phyloP scores from a whole-genome alignment of 2,113 vertebrate genomes.

The Elaphurus davidianus region DNA sequence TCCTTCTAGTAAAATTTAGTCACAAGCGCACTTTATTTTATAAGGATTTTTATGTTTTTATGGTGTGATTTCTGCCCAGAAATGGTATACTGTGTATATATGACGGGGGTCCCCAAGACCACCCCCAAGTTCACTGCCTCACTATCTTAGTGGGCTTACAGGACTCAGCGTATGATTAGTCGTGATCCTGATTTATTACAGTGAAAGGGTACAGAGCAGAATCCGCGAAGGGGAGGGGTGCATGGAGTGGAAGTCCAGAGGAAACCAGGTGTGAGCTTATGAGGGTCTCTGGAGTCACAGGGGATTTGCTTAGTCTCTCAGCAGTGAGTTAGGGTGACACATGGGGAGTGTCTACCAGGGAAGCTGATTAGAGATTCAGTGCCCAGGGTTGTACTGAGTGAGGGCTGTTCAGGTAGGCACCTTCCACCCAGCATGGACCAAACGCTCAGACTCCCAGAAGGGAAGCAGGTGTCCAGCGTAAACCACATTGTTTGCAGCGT shows the following conservation, averaged over 20 bases:
- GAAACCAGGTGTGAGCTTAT: background rate
- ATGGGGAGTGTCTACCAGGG: background rate
- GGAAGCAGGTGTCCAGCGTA: background rate
- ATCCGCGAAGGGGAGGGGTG: background rate
- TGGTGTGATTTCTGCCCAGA: background rate
- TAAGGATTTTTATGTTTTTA: background rate
- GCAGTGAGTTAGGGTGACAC: background rate
- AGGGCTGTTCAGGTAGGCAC: background rate
- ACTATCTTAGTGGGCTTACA: background rate
- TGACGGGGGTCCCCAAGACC: background rate
- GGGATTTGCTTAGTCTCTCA: background rate
- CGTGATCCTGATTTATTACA: background rate
- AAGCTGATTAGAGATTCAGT: background rate
- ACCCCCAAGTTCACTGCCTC: background rate
- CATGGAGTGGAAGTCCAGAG: background rate
- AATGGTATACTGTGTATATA: background rate
- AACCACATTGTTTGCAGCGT: background rate
- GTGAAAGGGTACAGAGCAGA: background rate
- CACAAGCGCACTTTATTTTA: background rate
- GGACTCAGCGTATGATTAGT: background rate
- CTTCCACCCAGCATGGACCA: background rate
- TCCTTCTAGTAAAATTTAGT: slow-evolving; percentile 5
- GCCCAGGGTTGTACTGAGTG: background rate
- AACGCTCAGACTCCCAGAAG: background rate
- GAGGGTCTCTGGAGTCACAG: background rate